Percentiles rank a stretch among this genome's conserved stretches.
Evolutionary conservation across 2,888 invertebrate species (phyloP).

Genomic region (Meiosimyza platycephala): DNA sequence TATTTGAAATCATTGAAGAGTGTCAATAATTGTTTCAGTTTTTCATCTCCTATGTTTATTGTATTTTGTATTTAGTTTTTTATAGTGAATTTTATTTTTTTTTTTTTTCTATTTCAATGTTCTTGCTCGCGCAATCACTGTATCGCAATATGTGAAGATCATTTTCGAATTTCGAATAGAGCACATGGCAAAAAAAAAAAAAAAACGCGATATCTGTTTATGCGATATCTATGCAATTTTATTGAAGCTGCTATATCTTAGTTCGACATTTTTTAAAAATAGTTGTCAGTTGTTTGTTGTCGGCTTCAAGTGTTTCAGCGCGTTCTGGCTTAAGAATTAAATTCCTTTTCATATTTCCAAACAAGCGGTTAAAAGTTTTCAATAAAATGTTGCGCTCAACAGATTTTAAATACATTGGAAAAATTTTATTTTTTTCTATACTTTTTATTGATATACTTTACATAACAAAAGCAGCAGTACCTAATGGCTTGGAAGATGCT

Average conservation of each 20-base stretch:
- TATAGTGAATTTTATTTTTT: neutral
- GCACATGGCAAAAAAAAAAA: too few species aligned
- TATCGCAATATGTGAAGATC: slow-evolving; percentile 37
- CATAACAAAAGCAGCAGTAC: slow-evolving; percentile 48
- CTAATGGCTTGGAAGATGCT: slow-evolving; percentile 62
- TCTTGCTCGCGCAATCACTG: slow-evolving; percentile 13
- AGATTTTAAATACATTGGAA: neutral
- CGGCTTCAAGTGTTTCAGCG: slow-evolving; percentile 31
- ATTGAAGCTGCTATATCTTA: slow-evolving; percentile 15
- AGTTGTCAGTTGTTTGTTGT: slow-evolving; percentile 43
- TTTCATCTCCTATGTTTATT: too few species aligned
- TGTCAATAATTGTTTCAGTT: neutral
- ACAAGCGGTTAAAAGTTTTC: neutral
- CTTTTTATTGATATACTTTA: neutral
- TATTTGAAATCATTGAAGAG: slow-evolving; percentile 16
- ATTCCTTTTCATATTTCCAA: neutral
- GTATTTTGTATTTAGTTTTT: neutral
- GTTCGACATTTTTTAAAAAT: slow-evolving; percentile 29
- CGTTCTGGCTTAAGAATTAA: neutral
- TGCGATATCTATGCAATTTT: slow-evolving; percentile 22
- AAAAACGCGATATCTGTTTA: neutral
- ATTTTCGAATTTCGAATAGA: slow-evolving; percentile 31
- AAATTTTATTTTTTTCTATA: neutral
- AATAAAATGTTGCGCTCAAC: neutral
- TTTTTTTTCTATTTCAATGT: neutral